Evolutionary conservation across 2,113 vertebrate genomes (phyloP), one percentile per base, ranked within the genome.

Genomic region (Entomyzon cyanotis): DNA sequence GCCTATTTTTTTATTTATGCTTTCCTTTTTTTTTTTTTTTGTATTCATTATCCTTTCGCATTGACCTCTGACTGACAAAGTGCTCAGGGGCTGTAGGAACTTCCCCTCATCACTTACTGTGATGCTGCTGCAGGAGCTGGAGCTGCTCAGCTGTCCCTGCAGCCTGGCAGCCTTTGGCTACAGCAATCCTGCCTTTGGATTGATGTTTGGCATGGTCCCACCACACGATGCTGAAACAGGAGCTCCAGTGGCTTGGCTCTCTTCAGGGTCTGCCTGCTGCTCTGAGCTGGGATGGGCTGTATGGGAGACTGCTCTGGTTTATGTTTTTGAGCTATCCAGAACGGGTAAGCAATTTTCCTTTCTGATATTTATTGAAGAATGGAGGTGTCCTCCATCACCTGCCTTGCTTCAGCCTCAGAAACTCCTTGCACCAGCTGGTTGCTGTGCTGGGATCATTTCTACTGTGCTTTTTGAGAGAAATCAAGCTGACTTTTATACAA

Each of bases 351-450:
- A 46, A 64, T 85, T 95, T 93, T 89, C 31, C 73, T 95, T 86
- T 89, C 73, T 78, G 44, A 31, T 88, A 70, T 69, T 73, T 87
- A 31, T 16, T 92, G 75, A 92, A 89, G 80, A 64, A 78, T 63
- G 65, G 52, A 64, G 68, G 59, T 55, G 70, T 79, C 55, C 35
- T 89, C 89, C 84, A 85, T 14, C 63, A 90, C 39, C 28, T 93
- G 84, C 78, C 44, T 52, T 47, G 22, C 44, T 20, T 89, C 65
- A 93, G 58, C 74, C 47, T 67, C 75, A 63, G 75, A 67, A 91
- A 25, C 22, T 46, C 47, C 60, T 77, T 67, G 63, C 42, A 63
- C 71, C 37, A 42, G 47, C 67, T 63, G 42, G 20, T 25, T 79
- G 62, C 91, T 78, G 16, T 39, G 37, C 21, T 70, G 90, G 59